Evolutionary conservation across 2,888 invertebrate genomes (phyloP).

Genomic region (Rotaria socialis): DNA sequence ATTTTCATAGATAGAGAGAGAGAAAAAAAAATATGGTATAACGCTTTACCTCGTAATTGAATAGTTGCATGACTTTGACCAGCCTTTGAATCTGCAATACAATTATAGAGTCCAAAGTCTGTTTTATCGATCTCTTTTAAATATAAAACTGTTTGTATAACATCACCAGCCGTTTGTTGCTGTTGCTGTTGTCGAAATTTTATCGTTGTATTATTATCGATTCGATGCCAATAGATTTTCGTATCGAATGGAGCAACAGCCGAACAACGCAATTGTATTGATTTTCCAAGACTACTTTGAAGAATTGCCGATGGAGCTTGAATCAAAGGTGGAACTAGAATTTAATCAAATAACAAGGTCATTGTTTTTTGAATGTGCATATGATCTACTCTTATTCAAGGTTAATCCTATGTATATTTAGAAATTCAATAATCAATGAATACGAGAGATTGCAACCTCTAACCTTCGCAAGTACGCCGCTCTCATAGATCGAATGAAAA

Average conservation of each 20-base stretch:
- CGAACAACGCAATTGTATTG: not conserved
- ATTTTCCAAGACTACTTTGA: not conserved
- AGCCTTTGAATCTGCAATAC: not conserved
- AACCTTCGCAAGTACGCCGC: not conserved
- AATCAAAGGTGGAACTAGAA: slow-evolving; percentile 23
- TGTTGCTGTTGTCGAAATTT: not conserved
- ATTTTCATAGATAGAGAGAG: not conserved
- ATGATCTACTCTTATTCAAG: not conserved
- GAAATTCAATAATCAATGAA: not conserved
- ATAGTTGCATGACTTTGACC: not conserved
- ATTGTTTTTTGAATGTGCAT: not conserved
- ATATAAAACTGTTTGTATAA: not conserved
- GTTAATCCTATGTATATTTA: not conserved
- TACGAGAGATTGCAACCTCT: not conserved
- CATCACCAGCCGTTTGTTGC: not conserved
- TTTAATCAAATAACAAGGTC: not conserved
- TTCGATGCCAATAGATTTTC: not conserved
- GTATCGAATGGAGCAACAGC: not conserved
- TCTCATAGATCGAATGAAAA: too few relatives aligned
- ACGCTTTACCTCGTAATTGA: not conserved
- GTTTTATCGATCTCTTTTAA: not conserved
- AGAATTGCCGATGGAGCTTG: not conserved
- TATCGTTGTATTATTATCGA: not conserved
- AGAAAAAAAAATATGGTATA: not conserved
- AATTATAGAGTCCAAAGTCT: not conserved